These are phyloP conservation scores for Cyanoramphus novaezelandiae DNA, from an alignment of 2,113 vertebrate species.

Conservation along the genomic window DNA sequence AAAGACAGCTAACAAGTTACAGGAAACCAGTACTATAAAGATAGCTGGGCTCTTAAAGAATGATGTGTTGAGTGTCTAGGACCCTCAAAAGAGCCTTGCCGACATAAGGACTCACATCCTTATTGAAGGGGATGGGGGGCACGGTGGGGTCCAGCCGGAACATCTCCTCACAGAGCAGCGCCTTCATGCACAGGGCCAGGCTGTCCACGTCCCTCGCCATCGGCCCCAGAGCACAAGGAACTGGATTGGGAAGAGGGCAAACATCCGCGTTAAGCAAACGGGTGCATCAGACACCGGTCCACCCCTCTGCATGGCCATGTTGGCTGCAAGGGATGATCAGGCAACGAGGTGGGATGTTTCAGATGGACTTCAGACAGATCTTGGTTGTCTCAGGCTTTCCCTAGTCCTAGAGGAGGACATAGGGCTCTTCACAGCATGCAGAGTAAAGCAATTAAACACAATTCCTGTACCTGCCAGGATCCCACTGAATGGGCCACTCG, in stretches of 20 bases:
- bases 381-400: not conserved
- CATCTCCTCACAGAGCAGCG: constrained; percentile 87
- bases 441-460: not conserved
- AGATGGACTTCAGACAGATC: not conserved
- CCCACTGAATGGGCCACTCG: not conserved
- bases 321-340: not conserved
- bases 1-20: not conserved
- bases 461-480: constrained; percentile 30
- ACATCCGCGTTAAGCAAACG: accelerated
- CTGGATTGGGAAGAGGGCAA: constrained; percentile 46
- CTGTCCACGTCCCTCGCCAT: constrained; percentile 88
- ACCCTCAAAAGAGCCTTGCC: not conserved
- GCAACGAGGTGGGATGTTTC: not conserved
- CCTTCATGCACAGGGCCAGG: constrained; percentile 87
- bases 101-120: constrained; percentile 68
- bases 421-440: not conserved
- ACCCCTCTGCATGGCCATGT: accelerated
- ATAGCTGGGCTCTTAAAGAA: not conserved
- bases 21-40: not conserved
- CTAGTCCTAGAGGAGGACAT: not conserved
- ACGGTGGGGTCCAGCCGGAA: constrained; percentile 87
- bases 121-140: constrained; percentile 86
- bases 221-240: constrained; percentile 75
- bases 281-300: not conserved
- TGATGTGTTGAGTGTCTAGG: accelerated